Evolutionary conservation across 2,888 invertebrate species (phyloP).

Genomic region (Rosalia funebris): DNA sequence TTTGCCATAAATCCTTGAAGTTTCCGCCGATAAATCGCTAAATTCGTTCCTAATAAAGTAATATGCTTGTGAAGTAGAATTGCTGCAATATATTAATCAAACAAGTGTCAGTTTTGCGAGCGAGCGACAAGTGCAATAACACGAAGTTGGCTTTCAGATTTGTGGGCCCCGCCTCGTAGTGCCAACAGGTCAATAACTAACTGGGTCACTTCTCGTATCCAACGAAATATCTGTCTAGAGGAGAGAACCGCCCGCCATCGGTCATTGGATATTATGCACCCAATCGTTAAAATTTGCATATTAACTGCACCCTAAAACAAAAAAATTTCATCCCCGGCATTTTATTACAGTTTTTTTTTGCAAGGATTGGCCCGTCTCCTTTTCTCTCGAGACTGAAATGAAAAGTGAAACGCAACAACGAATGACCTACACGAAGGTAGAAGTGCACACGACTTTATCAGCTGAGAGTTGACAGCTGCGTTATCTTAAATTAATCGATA

Average conservation of each 20-base stretch:
- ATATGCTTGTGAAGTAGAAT: slow-evolving; percentile 27
- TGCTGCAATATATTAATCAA: slow-evolving; percentile 28
- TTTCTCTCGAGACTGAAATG: not conserved
- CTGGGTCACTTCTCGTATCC: slow-evolving; percentile 57
- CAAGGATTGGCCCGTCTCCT: not conserved
- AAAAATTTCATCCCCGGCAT: not conserved
- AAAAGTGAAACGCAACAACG: slow-evolving; percentile 14
- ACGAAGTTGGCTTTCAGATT: slow-evolving; percentile 32
- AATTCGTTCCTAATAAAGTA: slow-evolving; percentile 29
- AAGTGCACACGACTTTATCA: slow-evolving; percentile 10
- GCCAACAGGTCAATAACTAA: slow-evolving; percentile 60
- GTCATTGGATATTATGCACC: slow-evolving; percentile 59
- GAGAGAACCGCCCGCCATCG: slow-evolving; percentile 57
- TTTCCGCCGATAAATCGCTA: slow-evolving; percentile 30
- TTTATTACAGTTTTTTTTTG: not conserved
- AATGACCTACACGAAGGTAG: slow-evolving; percentile 8
- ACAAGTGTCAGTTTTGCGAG: slow-evolving; percentile 31
- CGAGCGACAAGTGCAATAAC: slow-evolving; percentile 35
- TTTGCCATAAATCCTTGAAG: slow-evolving; percentile 27
- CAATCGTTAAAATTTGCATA: slow-evolving; percentile 57
- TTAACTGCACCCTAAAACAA: slow-evolving; percentile 8
- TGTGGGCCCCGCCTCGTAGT: slow-evolving; percentile 54
- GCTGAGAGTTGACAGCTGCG: slow-evolving; percentile 20
- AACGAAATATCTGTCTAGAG: slow-evolving; percentile 57
- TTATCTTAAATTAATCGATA: slow-evolving; percentile 23